Evolutionary conservation across 2,888 invertebrate genomes (phyloP), one percentile per base, ranked within the genome.

Genomic region (Alloscopus bannaensis): DNA sequence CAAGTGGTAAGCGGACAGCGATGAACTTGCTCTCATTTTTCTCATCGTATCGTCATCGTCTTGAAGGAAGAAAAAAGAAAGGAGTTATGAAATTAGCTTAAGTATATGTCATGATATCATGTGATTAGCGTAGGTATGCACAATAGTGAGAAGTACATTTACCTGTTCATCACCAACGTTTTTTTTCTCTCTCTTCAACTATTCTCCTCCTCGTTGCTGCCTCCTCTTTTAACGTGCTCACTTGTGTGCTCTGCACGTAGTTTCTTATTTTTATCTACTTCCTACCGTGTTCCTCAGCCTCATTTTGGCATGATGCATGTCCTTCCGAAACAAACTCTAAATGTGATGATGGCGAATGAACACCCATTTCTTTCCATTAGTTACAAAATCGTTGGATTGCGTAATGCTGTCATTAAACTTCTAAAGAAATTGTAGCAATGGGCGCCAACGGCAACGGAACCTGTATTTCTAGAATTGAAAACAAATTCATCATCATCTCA

Each of bases 391-490:
- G n/a, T n/a, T n/a, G n/a, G 42, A 65, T 75, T 66, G 22, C 47
- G 55, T 55, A 66, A 65, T 75, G 24, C n/a, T 59, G 24, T 36
- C 18, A 62, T 62, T 24, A 60, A 59, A 16, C 66, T 66, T 66
- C 28, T 50, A 65, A 26, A 59, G 16, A 65, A 3, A 4, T 18
- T 47, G 11, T 65, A 13, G 22, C 22, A 40, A 36, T 71, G 71
- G 78, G 59, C 78, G 78, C 78, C 78, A 78, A 50, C 45, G 78
- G 78, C 78, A 78, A 71, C 78, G 78, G 78, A 78, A 78, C 78
- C 71, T 60, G 78, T 66, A 71, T 78, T 71, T 78, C 59, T 52
- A 3, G 20, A 29, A 69, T 69, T 69, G 76, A 76, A 68, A 76
- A 47, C 50, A 52, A 69, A 69, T 62, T 69, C 62, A 77, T 69